These are phyloP conservation scores for Diorhabda elongata DNA, from an alignment of 1,140 invertebrate species.

Conservation along the genomic window DNA sequence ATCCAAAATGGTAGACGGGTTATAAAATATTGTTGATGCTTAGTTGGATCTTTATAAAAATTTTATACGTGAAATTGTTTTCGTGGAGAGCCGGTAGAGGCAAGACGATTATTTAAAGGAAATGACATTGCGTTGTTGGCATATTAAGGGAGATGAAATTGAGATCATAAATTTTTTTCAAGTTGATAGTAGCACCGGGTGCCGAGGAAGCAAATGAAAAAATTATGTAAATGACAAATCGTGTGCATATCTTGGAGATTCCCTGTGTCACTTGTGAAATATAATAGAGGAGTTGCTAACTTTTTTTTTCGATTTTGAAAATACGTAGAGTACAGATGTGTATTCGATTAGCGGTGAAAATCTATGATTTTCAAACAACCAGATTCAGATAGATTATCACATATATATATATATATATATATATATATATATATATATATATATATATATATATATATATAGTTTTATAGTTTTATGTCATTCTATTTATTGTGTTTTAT, in stretches of 20 bases:
- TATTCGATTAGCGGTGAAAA: no score
- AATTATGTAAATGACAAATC: conserved; percentile 3
- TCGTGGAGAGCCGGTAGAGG: background rate
- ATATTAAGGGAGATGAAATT: conserved; percentile 3
- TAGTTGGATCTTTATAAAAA: background rate
- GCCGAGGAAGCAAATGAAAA: background rate
- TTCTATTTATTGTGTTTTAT: no score
- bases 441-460: no score
- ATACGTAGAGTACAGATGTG: no score
- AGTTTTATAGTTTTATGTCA: no score
- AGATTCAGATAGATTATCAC: no score
- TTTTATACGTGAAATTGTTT: conserved; percentile 1
- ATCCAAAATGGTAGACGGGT: no score
- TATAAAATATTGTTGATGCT: no score
- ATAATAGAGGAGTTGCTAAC: background rate
- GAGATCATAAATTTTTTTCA: background rate
- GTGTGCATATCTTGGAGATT: conserved; percentile 2
- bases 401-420: no score
- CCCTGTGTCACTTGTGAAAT: background rate
- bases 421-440: no score
- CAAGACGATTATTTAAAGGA: background rate
- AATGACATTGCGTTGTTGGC: background rate
- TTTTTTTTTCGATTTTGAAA: no score
- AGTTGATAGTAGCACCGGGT: background rate
- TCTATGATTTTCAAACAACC: no score